Base-by-base conservation (phyloP, 2,888 invertebrate species). In the Heliothis peltigera region DNA sequence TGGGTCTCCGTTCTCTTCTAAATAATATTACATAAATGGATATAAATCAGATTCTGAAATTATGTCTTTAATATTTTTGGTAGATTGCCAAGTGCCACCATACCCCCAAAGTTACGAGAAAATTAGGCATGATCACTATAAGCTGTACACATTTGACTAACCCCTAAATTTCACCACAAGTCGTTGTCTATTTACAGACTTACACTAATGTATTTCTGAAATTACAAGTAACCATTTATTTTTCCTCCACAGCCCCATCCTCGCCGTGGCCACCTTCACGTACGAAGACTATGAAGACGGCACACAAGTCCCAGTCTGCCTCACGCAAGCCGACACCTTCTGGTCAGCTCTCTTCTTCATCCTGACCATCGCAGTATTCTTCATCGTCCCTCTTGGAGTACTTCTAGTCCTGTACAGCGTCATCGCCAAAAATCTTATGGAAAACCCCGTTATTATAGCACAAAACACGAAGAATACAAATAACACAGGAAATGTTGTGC, bases 401-500 rank as follows among this genome's bases (percentile, higher is more conserved):
- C 96, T 99, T 18, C 95, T 98, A 19, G 96, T 97, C 25, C 95
- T 98, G 28, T 99, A 98, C 93, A 97, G 97, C 70, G 96, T 98
- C 78, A 98, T 98, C 79, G 98, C 98, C 21, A 96, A 97, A 80
- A 97, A 98, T 86, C 95, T 98, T 70, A 97, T 98, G 97, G 96
- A 97, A 53, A 97, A 97, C 84, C 97, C 97, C 0, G 96, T 96
- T 49, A 96, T 97, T 75, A 96, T 97, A 74, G 96, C 96, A 0
- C 96, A 96, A 67, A 93, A 95, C 75, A 95, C 91, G 71, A 94
- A 95, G 65, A 95, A 95, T 72, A 92, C 95, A 21, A 91, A 80
- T 69, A 92, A 91, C 39, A 81, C 89, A 0, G 94, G 94, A 39
- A 96, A 96, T 83, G 96, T 97, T 57, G 89, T 97, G 4, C 96